Evolutionary conservation across 2,113 vertebrate species (phyloP).

Genomic region (Pipa parva): DNA sequence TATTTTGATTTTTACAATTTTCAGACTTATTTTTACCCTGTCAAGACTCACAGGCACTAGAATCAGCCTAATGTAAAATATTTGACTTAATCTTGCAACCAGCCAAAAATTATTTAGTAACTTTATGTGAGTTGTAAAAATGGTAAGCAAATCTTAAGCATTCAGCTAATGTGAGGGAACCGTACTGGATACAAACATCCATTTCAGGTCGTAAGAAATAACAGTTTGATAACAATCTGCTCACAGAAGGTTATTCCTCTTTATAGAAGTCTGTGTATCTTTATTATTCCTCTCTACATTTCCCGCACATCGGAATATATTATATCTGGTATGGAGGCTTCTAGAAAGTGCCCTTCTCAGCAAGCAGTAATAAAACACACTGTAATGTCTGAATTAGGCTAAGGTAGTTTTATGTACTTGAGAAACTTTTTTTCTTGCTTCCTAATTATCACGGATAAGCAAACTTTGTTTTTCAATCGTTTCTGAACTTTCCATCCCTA

Average conservation of each 20-base stretch:
- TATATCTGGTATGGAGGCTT: constrained; percentile 25
- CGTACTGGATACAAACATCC: constrained; percentile 21
- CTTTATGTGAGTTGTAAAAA: constrained; percentile 16
- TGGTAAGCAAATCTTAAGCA: constrained; percentile 9
- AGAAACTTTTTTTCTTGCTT: constrained; percentile 9
- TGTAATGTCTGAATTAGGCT: constrained; percentile 5
- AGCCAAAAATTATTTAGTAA: constrained; percentile 17
- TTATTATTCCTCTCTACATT: constrained; percentile 33
- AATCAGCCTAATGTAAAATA: background rate
- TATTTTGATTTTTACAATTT: no score
- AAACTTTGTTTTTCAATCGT: no score
- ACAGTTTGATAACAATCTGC: constrained; percentile 28
- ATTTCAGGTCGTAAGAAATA: constrained; percentile 28
- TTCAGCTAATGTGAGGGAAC: constrained; percentile 20
- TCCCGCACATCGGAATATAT: constrained; percentile 31
- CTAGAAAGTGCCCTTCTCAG: constrained; percentile 34
- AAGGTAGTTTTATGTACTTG: constrained; percentile 12
- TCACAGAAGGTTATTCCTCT: constrained; percentile 32
- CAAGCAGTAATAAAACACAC: constrained; percentile 22
- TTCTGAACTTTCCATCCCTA: no score
- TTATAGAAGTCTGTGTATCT: constrained; percentile 32
- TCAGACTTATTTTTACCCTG: no score
- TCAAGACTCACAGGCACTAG: background rate
- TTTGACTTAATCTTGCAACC: background rate
- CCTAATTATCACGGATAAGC: no score